Evolutionary conservation across 2,113 vertebrate species (phyloP).

Genomic region (Pelecanus crispus): DNA sequence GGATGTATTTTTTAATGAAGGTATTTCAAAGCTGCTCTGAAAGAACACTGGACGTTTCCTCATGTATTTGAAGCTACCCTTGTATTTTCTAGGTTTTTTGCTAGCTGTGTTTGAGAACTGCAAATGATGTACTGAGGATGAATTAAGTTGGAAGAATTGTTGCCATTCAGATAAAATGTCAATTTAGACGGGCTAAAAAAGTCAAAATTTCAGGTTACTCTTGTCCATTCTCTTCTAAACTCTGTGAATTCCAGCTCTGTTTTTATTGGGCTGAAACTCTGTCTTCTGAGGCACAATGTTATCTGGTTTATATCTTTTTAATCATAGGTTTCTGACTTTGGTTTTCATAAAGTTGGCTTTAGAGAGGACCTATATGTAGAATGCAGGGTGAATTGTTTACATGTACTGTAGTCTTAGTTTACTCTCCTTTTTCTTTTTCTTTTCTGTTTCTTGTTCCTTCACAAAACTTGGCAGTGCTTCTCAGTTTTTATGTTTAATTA

Average conservation of each 20-base stretch:
- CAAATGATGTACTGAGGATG: background rate
- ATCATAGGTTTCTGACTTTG: background rate
- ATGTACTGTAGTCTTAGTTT: background rate
- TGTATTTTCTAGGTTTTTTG: background rate
- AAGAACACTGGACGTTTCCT: background rate
- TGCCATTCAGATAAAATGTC: background rate
- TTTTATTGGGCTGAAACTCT: background rate
- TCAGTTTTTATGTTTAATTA: background rate
- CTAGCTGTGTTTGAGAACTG: background rate
- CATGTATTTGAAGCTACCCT: background rate
- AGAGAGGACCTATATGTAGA: background rate
- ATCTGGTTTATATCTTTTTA: background rate
- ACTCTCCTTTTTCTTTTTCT: accelerated
- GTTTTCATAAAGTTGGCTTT: background rate
- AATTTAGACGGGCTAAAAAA: background rate
- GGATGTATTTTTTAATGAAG: conserved; percentile 20
- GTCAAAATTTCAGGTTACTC: background rate
- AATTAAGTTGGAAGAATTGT: background rate
- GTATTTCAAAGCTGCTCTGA: conserved; percentile 24
- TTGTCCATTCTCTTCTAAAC: background rate
- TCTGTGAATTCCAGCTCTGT: background rate
- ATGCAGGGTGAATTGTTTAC: background rate
- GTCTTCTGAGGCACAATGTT: background rate
- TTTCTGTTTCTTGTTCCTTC: too few relatives aligned
- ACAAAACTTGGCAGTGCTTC: background rate